phyloP scores from a whole-genome alignment of 2,888 invertebrate genomes.

The Brenthis ino region DNA sequence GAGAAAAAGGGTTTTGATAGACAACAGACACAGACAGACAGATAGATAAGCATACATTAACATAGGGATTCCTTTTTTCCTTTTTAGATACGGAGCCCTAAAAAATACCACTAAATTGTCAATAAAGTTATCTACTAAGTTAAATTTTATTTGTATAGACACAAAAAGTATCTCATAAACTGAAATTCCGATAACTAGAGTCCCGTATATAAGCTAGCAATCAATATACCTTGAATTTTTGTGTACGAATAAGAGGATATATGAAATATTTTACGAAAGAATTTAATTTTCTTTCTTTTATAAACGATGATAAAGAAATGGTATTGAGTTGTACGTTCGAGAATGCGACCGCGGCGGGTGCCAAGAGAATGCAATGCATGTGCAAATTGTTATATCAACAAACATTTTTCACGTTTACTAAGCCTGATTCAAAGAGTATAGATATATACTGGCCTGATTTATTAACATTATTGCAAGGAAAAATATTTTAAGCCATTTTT shows the following conservation, averaged over 20 bases:
- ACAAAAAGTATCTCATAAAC: background rate
- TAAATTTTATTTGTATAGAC: too few species aligned
- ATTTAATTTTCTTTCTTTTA: constrained; percentile 43
- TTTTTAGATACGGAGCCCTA: too few species aligned
- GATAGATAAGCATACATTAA: too few species aligned
- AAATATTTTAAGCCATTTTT: constrained; percentile 6
- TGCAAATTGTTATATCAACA: constrained; percentile 52
- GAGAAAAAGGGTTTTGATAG: too few species aligned
- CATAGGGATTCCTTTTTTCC: too few species aligned
- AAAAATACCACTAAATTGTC: too few species aligned
- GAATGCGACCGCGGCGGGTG: constrained; percentile 39
- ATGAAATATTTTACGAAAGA: constrained; percentile 31
- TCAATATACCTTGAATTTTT: constrained; percentile 16
- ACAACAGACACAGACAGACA: too few species aligned
- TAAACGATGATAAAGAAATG: constrained; percentile 36
- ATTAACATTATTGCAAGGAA: constrained; percentile 42
- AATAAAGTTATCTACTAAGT: too few species aligned
- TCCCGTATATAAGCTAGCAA: background rate
- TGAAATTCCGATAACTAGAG: background rate
- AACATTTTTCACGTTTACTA: constrained; percentile 49
- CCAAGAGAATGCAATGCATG: constrained; percentile 49
- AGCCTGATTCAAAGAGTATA: too few species aligned
- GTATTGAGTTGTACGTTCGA: constrained; percentile 40
- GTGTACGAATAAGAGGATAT: constrained; percentile 12
- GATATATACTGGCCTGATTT: too few species aligned